Base-by-base conservation (phyloP, 2,113 vertebrate genomes). In the Atractosteus spatula region DNA sequence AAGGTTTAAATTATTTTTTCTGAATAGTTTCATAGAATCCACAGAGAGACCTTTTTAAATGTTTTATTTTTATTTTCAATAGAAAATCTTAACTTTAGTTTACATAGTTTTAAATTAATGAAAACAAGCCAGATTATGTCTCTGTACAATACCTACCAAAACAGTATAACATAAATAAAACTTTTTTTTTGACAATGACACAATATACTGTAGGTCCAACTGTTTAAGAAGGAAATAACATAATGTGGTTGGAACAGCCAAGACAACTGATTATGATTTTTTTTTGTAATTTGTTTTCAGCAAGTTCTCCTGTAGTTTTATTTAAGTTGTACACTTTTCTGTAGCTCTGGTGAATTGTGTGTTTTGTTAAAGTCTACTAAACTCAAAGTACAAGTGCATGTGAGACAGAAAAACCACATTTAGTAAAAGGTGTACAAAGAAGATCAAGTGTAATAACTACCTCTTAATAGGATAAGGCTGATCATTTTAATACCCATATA, bases 211-310 rank as follows among this genome's bases (percentile, higher is more conserved):
- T 29, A 29, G 16, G 11, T 55, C 47, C 29, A 55, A 55, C 55
- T 5, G 68, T 3, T 44, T 70, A 12, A 4, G 55, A 70, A 44
- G 55, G 57, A 54, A 70, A 61, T 70, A 42, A 12, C 6, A 0
- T 42, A 56, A 69, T 69, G 55, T 47, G 55, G 29, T 70, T 13
- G 2, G 41, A 59, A 59, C 55, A n/a, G 55, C 17, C 68, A 57
- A 55, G 12, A 16, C n/a, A 70, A 59, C 54, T 41, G 16, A 61
- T 70, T 57, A 59, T 41, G 11, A 8, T 11, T 65, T 41, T 11
- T 65, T 70, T 70, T 29, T 29, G 29, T 29, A 29, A 29, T 2
- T 29, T 2, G 2, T 29, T 29, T 59, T 57, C 68, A 16, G 16
- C 43, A 3, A 29, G 43, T 41, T 59, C 5, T 10, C 2, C 10